A percentile compares a stretch with the other conserved stretches of the same genome.
Conservation (phyloP, 2,888 invertebrate species). For the Alviniconcha strummeri region DNA sequence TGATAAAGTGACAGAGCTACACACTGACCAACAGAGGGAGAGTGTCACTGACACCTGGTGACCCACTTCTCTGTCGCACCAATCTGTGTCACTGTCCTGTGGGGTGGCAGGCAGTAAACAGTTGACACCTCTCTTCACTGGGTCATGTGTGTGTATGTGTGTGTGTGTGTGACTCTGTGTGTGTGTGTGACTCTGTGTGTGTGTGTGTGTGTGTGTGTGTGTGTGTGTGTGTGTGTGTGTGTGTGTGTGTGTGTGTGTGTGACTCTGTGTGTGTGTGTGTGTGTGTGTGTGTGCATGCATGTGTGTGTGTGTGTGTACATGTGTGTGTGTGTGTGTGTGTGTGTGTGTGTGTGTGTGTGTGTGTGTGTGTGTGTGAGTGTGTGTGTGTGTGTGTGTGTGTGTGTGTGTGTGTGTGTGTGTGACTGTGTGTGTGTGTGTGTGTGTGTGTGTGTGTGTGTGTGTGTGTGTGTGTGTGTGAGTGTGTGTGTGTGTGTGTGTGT, state of each 20-base stretch:
- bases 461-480: background rate
- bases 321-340: constrained; percentile 3
- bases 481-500: background rate
- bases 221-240: constrained; percentile 13
- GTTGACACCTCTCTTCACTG: no score
- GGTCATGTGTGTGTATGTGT: no score
- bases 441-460: constrained; percentile 10
- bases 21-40: no score
- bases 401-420: constrained; percentile 13
- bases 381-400: constrained; percentile 7
- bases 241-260: background rate
- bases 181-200: background rate
- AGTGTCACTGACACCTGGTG: no score
- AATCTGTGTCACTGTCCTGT: background rate
- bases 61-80: no score
- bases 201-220: constrained; percentile 8
- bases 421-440: constrained; percentile 6
- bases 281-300: constrained; percentile 2
- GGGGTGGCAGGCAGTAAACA: background rate
- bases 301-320: background rate
- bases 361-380: background rate
- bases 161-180: background rate
- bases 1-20: no score
- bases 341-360: background rate
- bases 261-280: background rate